phyloP scores from a whole-genome alignment of 1,140 invertebrate species.

The Eufriesea mexicana region DNA sequence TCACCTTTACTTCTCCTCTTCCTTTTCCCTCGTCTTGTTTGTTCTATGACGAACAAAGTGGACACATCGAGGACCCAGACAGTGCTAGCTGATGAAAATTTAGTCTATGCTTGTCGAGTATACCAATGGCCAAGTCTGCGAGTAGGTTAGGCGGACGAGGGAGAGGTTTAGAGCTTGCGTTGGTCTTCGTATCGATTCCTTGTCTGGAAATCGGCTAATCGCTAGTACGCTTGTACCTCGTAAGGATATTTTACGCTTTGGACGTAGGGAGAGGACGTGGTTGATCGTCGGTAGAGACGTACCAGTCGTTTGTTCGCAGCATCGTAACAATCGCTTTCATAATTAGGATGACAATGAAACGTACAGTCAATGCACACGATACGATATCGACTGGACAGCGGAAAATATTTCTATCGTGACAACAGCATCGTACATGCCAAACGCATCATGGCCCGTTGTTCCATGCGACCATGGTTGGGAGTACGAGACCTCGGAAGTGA shows the following conservation, averaged over 20 bases:
- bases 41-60: neutral
- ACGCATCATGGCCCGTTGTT: slow-evolving; percentile 85
- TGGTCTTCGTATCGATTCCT: neutral
- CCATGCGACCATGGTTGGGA: slow-evolving; percentile 91
- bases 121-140: neutral
- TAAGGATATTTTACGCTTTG: neutral
- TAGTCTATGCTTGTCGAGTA: neutral
- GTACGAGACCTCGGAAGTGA: slow-evolving; percentile 87
- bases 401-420: slow-evolving; percentile 77
- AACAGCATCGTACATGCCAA: slow-evolving; percentile 77
- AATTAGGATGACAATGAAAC: slow-evolving; percentile 77
- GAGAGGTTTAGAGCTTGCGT: neutral
- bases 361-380: slow-evolving; percentile 86
- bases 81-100: no score
- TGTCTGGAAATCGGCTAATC: no score
- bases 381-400: slow-evolving; percentile 86
- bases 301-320: neutral
- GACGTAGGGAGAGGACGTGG: no score
- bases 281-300: neutral
- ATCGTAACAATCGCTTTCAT: slow-evolving; percentile 20
- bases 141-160: neutral
- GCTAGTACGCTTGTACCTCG: neutral
- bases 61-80: no score
- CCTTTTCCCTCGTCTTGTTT: no score
- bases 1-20: no score